Percentiles rank a stretch among this genome's conserved stretches.
phyloP scores from a whole-genome alignment of 2,797 vertebrate species.

The Ctenopoma multispine region DNA sequence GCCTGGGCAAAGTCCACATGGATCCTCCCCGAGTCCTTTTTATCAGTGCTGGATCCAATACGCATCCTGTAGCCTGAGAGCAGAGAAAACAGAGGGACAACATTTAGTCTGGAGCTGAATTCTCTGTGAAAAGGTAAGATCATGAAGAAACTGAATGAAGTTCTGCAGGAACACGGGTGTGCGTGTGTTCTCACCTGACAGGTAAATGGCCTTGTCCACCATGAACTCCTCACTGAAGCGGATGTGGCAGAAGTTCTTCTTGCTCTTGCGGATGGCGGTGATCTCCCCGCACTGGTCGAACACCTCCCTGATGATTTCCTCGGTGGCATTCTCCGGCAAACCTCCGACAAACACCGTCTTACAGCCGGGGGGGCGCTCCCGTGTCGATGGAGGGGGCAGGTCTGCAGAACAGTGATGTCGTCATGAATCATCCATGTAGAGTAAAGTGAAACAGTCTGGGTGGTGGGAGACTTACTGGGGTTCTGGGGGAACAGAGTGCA shows the following conservation, averaged over 20 bases:
- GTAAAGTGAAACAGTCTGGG: too few species aligned
- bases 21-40: slow-evolving; percentile 93
- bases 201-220: slow-evolving; percentile 93
- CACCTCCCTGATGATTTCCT: slow-evolving; percentile 92
- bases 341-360: slow-evolving; percentile 96
- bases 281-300: slow-evolving; percentile 95
- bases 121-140: too few species aligned
- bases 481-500: slow-evolving; percentile 96
- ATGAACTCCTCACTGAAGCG: slow-evolving; percentile 93
- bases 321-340: slow-evolving; percentile 91
- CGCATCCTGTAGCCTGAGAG: slow-evolving; percentile 92
- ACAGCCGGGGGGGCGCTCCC: slow-evolving; percentile 94
- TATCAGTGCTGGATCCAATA: slow-evolving; percentile 94
- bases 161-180: too few species aligned
- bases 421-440: too few species aligned
- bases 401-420: slow-evolving; percentile 73
- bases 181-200: slow-evolving; percentile 66
- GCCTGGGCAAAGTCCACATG: slow-evolving; percentile 97
- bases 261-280: slow-evolving; percentile 93
- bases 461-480: slow-evolving; percentile 95
- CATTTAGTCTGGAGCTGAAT: too few species aligned
- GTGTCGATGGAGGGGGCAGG: slow-evolving; percentile 91
- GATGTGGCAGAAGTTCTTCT: slow-evolving; percentile 97
- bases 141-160: too few species aligned
- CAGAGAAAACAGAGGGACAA: not conserved